A percentile compares a stretch with the other conserved stretches of the same genome.
Conservation (phyloP, 1,140 invertebrate genomes). For the Drosophila teissieri region DNA sequence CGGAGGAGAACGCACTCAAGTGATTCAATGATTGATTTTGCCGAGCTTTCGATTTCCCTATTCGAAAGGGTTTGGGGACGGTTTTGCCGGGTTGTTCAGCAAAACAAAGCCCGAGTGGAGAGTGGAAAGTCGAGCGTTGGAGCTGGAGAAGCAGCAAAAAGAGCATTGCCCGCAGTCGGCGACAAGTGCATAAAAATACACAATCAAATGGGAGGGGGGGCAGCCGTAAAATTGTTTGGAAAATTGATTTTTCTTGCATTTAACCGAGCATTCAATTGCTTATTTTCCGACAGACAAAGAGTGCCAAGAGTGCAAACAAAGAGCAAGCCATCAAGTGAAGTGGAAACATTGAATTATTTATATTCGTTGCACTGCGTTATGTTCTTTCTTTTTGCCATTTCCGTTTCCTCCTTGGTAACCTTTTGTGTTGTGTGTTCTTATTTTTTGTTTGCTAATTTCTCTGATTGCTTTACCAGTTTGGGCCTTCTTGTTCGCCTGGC, state of each 20-base stretch:
- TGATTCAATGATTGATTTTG: constrained; percentile 82
- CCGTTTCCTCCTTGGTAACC: constrained; percentile 39
- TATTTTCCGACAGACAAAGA: constrained; percentile 61
- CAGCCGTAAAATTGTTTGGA: constrained; percentile 81
- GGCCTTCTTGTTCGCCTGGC: constrained; percentile 12
- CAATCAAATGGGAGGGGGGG: constrained; percentile 54
- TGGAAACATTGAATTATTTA: constrained; percentile 84
- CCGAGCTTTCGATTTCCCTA: constrained; percentile 63
- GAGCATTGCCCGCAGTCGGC: constrained; percentile 79
- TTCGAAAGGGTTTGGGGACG: background rate
- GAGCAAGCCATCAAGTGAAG: constrained; percentile 66
- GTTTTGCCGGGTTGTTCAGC: constrained; percentile 13
- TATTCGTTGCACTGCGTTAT: constrained; percentile 81
- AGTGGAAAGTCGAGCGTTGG: constrained; percentile 13
- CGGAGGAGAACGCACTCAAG: constrained; percentile 69
- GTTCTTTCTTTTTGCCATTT: constrained; percentile 59
- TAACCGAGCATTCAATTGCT: constrained; percentile 83
- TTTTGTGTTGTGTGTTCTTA: constrained; percentile 50
- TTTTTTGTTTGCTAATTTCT: constrained; percentile 79
- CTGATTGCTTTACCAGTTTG: constrained; percentile 76
- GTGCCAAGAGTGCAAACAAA: constrained; percentile 57
- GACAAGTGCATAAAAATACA: constrained; percentile 80
- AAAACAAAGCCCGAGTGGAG: constrained; percentile 25
- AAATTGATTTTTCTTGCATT: constrained; percentile 84
- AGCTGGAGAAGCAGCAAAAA: constrained; percentile 26